phyloP scores from a whole-genome alignment of 2,888 invertebrate species.

The Galeopsomyia nigrocyanea region DNA sequence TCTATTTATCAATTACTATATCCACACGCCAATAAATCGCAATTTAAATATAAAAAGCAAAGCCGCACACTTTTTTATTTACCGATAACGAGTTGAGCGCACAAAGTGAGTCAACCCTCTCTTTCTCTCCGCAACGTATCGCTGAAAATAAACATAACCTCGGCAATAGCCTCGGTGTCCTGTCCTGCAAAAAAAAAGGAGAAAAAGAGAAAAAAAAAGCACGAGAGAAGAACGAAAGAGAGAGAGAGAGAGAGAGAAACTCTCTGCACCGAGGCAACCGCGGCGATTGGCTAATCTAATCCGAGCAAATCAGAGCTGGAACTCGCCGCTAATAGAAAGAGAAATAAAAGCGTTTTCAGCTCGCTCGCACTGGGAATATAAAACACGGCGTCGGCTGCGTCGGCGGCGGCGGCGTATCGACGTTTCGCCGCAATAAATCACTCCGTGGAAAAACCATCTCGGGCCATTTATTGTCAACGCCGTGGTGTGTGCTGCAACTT shows the following conservation, averaged over 20 bases:
- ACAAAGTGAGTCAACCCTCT: background rate
- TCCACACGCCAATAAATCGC: no score
- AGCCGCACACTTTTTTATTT: no score
- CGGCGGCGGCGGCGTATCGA: constrained; percentile 34
- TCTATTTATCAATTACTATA: no score
- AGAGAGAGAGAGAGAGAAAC: no score
- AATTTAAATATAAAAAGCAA: no score
- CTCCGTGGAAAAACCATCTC: constrained; percentile 44
- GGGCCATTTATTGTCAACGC: constrained; percentile 47
- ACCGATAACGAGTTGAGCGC: no score
- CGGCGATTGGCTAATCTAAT: constrained; percentile 34
- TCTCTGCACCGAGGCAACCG: no score
- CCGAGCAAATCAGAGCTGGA: constrained; percentile 27
- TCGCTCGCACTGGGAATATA: constrained; percentile 38
- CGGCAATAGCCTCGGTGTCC: no score
- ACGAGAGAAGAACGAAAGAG: no score
- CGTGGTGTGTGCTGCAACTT: constrained; percentile 15
- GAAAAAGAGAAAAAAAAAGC: no score
- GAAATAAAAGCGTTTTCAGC: constrained; percentile 26
- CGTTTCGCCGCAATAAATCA: constrained; percentile 52
- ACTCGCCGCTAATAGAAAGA: constrained; percentile 40
- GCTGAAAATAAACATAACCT: no score
- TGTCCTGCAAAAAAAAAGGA: no score
- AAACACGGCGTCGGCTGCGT: constrained; percentile 13
- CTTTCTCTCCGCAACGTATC: background rate